Percentiles rank a stretch among this genome's conserved stretches.
Conservation (phyloP, 1,140 invertebrate genomes). For the Brachystomella parvula region DNA sequence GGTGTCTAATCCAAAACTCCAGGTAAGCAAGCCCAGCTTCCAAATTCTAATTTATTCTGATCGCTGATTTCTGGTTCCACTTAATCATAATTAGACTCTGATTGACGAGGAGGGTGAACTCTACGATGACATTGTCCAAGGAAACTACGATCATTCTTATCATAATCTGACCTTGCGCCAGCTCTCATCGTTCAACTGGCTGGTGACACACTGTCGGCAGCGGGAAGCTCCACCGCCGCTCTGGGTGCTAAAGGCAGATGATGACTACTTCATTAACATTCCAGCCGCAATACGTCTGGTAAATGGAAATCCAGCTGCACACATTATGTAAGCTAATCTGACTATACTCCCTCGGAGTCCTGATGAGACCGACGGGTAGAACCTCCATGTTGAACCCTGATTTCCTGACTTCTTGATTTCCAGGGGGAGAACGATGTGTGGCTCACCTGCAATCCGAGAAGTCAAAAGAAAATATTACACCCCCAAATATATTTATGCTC, state of each 20-base stretch:
- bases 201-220: background rate
- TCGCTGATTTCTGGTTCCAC: background rate
- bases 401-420: too few species aligned
- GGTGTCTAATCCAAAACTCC: background rate
- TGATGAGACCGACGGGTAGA: too few species aligned
- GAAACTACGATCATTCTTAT: background rate
- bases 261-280: constrained; percentile 2
- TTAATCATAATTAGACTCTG: too few species aligned
- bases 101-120: background rate
- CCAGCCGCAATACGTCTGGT: background rate
- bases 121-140: background rate
- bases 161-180: background rate
- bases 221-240: background rate
- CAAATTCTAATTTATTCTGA: background rate
- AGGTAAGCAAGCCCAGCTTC: background rate
- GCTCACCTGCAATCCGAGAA: too few species aligned
- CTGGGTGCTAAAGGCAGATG: background rate
- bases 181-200: background rate
- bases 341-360: too few species aligned
- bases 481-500: too few species aligned
- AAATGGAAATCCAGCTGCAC: background rate
- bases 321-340: constrained; percentile 9
- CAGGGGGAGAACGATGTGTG: too few species aligned
- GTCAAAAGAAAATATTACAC: too few species aligned
- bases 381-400: too few species aligned